Percentiles rank a stretch among this genome's conserved stretches.
These are phyloP conservation scores for Troides aeacus DNA, from an alignment of 2,888 invertebrate genomes.

Conservation along the genomic window DNA sequence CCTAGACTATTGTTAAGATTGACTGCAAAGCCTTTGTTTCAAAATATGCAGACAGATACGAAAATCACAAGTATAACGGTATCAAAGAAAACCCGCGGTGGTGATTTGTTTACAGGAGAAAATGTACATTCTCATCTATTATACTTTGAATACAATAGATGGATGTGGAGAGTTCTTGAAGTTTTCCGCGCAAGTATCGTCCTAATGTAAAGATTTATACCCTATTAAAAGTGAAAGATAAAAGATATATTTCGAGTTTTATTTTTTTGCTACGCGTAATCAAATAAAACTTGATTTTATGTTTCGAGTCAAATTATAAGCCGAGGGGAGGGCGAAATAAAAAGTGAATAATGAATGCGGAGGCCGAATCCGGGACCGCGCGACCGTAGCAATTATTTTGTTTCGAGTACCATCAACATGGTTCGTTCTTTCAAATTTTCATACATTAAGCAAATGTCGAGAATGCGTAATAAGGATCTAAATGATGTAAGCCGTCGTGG, in stretches of 20 bases:
- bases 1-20: constrained; percentile 68
- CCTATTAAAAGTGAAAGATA: constrained; percentile 68
- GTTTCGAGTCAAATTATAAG: constrained; percentile 79
- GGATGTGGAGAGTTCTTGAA: constrained; percentile 33
- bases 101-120: constrained; percentile 23
- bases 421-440: constrained; percentile 79
- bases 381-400: constrained; percentile 79
- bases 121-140: not conserved
- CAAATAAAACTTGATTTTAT: constrained; percentile 80
- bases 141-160: not conserved
- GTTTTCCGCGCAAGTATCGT: constrained; percentile 47
- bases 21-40: constrained; percentile 66
- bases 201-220: constrained; percentile 55
- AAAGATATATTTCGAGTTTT: constrained; percentile 61
- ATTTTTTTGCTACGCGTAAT: constrained; percentile 69
- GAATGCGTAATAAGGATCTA: constrained; percentile 76
- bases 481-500: constrained; percentile 67
- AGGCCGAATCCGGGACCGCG: constrained; percentile 74
- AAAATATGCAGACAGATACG: constrained; percentile 50
- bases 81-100: constrained; percentile 37
- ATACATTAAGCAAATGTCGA: constrained; percentile 79
- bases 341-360: constrained; percentile 79
- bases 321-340: constrained; percentile 75
- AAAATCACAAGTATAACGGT: constrained; percentile 36
- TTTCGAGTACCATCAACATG: constrained; percentile 79